phyloP scores from a whole-genome alignment of 1,140 invertebrate species.

The Vanessa tameamea region DNA sequence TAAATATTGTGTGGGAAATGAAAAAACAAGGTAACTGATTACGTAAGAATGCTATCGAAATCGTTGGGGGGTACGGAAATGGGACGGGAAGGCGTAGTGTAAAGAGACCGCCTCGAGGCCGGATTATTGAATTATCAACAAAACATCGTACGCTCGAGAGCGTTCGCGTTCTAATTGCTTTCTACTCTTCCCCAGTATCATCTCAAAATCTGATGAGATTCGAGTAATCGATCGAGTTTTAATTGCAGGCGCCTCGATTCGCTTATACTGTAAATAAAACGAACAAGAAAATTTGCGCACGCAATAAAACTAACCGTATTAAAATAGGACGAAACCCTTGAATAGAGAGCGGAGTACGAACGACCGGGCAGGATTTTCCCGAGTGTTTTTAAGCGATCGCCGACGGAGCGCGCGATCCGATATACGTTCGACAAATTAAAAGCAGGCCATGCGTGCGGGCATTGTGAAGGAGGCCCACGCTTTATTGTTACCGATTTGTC shows the following conservation, averaged over 20 bases:
- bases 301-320: slow-evolving; percentile 34
- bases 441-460: slow-evolving; percentile 69
- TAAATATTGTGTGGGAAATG: slow-evolving; percentile 67
- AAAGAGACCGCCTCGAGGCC: slow-evolving; percentile 61
- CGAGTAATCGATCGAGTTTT: slow-evolving; percentile 65
- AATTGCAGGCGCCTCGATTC: slow-evolving; percentile 58
- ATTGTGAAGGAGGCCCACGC: slow-evolving; percentile 65
- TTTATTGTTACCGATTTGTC: slow-evolving; percentile 78
- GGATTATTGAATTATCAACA: slow-evolving; percentile 80
- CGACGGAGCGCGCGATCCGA: slow-evolving; percentile 59
- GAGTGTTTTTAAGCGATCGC: slow-evolving; percentile 69
- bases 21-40: slow-evolving; percentile 75
- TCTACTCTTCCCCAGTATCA: slow-evolving; percentile 62
- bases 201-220: slow-evolving; percentile 67
- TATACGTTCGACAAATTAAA: slow-evolving; percentile 78
- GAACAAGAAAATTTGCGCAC: slow-evolving; percentile 20
- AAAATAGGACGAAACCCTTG: slow-evolving; percentile 24
- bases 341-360: slow-evolving; percentile 12
- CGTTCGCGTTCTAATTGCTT: slow-evolving; percentile 74
- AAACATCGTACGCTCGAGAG: slow-evolving; percentile 74
- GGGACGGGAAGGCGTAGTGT: slow-evolving; percentile 52
- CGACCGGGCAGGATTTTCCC: slow-evolving; percentile 53
- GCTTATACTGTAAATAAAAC: slow-evolving; percentile 53
- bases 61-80: slow-evolving; percentile 35
- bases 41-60: slow-evolving; percentile 65